Percentiles rank a stretch among this genome's conserved stretches.
phyloP scores from a whole-genome alignment of 1,140 invertebrate species.

The Orchesella cincta region DNA sequence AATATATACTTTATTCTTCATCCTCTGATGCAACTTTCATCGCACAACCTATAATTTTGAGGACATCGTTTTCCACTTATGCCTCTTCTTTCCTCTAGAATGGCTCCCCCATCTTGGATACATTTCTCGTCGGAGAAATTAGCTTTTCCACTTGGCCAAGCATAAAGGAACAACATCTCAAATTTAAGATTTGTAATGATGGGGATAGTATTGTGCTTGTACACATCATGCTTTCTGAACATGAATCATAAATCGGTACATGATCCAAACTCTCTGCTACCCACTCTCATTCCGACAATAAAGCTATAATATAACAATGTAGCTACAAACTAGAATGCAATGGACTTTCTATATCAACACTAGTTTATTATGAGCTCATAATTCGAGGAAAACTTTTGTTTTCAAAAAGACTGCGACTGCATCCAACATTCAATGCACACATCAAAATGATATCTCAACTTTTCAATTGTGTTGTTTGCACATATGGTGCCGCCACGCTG shows the following conservation, averaged over 20 bases:
- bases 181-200: background rate
- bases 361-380: no score
- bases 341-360: background rate
- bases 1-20: no score
- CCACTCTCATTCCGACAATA: background rate
- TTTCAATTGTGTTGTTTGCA: background rate
- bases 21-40: no score
- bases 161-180: background rate
- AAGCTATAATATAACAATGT: background rate
- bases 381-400: no score
- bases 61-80: background rate
- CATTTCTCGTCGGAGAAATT: background rate
- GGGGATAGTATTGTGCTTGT: no score
- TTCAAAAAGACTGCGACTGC: no score
- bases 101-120: background rate
- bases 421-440: no score
- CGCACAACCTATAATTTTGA: background rate
- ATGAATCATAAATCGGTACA: background rate
- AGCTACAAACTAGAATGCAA: background rate
- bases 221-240: background rate
- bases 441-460: background rate
- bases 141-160: slow-evolving; percentile 26
- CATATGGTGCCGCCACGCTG: background rate
- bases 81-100: background rate
- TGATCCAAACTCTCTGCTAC: background rate